Conservation (phyloP, 2,888 invertebrate genomes). For the Sphecodes monilicornis region DNA sequence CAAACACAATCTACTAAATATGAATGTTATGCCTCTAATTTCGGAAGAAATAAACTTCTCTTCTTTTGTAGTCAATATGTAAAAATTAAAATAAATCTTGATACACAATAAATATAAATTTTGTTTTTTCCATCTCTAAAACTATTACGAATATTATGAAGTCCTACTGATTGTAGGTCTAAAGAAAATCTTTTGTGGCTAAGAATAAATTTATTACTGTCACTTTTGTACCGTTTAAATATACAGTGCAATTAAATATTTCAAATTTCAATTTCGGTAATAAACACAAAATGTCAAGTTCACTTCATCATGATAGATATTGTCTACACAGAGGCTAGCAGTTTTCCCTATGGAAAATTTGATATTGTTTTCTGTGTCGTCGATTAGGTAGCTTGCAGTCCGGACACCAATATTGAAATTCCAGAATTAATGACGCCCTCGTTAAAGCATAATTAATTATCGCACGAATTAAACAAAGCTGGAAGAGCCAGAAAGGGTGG, state of each 20-base stretch:
- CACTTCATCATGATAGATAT: background rate
- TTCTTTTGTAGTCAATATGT: too few species aligned
- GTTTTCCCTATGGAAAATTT: background rate
- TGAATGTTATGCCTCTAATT: too few species aligned
- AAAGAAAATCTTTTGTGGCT: too few species aligned
- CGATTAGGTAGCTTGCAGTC: conserved; percentile 17
- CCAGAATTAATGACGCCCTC: conserved; percentile 66
- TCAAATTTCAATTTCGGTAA: background rate
- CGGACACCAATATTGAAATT: conserved; percentile 66
- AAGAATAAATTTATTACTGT: background rate
- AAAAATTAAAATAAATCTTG: too few species aligned
- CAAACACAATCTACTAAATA: too few species aligned
- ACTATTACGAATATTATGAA: too few species aligned
- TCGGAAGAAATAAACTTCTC: too few species aligned
- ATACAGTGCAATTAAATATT: background rate
- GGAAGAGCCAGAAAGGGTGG: background rate
- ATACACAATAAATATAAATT: too few species aligned
- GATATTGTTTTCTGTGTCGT: background rate
- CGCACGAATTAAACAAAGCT: conserved; percentile 65
- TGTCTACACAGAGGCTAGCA: background rate
- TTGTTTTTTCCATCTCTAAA: too few species aligned
- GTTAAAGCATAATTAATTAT: conserved; percentile 77
- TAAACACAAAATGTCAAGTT: too few species aligned
- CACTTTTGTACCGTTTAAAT: background rate
- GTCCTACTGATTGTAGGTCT: too few species aligned